phyloP scores from a whole-genome alignment of 2,888 invertebrate species.

The Watsonalla cultraria region DNA sequence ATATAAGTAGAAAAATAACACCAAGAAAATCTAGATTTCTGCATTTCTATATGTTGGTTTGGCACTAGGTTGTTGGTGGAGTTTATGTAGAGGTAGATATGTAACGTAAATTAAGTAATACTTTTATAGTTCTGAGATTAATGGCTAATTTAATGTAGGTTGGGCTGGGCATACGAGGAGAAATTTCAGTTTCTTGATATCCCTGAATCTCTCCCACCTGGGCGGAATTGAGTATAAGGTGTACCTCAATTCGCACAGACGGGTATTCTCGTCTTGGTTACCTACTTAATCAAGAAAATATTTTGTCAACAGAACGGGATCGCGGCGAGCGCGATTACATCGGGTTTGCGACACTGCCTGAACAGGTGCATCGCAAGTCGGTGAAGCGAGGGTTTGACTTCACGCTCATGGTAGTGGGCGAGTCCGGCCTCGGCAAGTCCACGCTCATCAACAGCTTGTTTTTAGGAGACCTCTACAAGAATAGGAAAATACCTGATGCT shows the following conservation, averaged over 20 bases:
- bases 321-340: conserved; percentile 89
- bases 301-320: conserved; percentile 59
- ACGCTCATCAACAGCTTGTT: conserved; percentile 97
- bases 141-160: no score
- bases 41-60: no score
- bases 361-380: conserved; percentile 97
- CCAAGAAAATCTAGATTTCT: neutral
- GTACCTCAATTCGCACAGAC: no score
- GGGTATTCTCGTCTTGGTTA: no score
- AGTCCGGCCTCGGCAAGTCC: conserved; percentile 96
- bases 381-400: conserved; percentile 98
- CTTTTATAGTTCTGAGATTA: no score
- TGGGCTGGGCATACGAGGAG: no score
- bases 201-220: no score
- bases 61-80: no score
- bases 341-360: conserved; percentile 96
- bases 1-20: neutral
- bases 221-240: no score
- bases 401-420: conserved; percentile 97
- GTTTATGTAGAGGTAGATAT: no score
- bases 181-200: no score
- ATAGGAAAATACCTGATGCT: conserved; percentile 85
- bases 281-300: neutral
- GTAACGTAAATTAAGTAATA: no score
- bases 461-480: conserved; percentile 94